Percentiles rank a stretch among this genome's conserved stretches.
Evolutionary conservation across 1,140 invertebrate genomes (phyloP).

Genomic region (Berghia stephanieae): DNA sequence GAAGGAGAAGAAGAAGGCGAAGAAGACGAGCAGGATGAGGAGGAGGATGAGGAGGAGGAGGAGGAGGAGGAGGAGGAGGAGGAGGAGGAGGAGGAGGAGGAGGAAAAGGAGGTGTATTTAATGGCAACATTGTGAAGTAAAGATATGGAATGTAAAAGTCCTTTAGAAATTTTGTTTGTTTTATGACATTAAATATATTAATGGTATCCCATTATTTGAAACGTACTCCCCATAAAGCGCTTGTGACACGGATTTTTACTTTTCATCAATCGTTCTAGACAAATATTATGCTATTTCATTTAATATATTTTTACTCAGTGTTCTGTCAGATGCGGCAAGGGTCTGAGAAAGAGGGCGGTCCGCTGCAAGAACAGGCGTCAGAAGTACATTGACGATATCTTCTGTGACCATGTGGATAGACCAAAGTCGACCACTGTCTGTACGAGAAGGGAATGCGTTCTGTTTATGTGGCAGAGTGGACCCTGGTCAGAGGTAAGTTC

Average conservation of each 20-base stretch:
- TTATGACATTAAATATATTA: too few relatives aligned
- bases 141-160: too few relatives aligned
- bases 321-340: slow-evolving; percentile 74
- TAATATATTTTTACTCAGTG: slow-evolving; percentile 67
- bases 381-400: slow-evolving; percentile 42
- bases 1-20: slow-evolving; percentile 15
- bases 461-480: slow-evolving; percentile 74
- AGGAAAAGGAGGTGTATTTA: not conserved
- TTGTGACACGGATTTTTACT: too few relatives aligned
- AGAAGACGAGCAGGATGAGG: not conserved
- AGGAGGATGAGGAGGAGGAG: not conserved
- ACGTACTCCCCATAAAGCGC: too few relatives aligned
- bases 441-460: slow-evolving; percentile 70
- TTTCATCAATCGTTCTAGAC: too few relatives aligned
- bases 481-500: slow-evolving; percentile 77
- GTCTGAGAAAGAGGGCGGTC: slow-evolving; percentile 65
- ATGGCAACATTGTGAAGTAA: not conserved
- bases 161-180: too few relatives aligned
- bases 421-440: slow-evolving; percentile 65
- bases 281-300: too few relatives aligned
- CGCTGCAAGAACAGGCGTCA: slow-evolving; percentile 50
- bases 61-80: not conserved
- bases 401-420: slow-evolving; percentile 58
- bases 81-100: slow-evolving; percentile 6
- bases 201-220: too few relatives aligned